Evolutionary conservation across 2,113 vertebrate genomes (phyloP), one percentile per base, ranked within the genome.

Genomic region (Heterochromis multidens): DNA sequence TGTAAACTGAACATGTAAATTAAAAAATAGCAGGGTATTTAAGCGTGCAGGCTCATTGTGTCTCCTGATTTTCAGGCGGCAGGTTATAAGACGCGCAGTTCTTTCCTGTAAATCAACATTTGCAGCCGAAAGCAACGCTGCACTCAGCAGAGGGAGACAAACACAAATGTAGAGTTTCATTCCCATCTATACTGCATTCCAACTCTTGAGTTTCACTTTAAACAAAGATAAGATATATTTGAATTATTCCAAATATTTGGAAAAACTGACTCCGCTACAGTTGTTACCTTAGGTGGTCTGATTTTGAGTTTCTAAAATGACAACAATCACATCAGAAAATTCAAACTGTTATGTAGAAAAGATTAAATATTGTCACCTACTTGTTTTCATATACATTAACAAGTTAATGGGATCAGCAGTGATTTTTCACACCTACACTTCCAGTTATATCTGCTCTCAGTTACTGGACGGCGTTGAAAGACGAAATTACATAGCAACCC

Each of bases 61-160:
- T 40, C 10, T 78, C 56, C 17, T 63, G 10, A 65, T 74, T 59
- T 77, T 58, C 23, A 37, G 59, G 31, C 12, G 2, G 46, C 37
- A 63, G 49, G 35, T 72, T 65, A 4, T 13, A 79, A 62, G 23
- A 23, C 31, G 14, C 33, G 37, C 58, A 56, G 25, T n/a, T 77
- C 46, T 81, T 16, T 31, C 59, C 49, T 46, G 16, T 57, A 21
- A 2, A 13, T 58, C 35, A 78, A n/a, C 21, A 14, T 16, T 35
- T 78, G 62, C 4, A 0, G 61, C 60, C 31, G 59, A 7, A 43
- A 10, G 25, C 13, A 1, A 43, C 16, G 27, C 11, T 63, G 14
- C 16, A 9, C 19, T 70, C 91, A 91, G 88, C 85, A 94, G 93
- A 90, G 90, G 93, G 91, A 92, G 89, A 91, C 92, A 94, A 91